These are phyloP conservation scores for Antheraea yamamai DNA, from an alignment of 2,888 invertebrate genomes.

Conservation along the genomic window DNA sequence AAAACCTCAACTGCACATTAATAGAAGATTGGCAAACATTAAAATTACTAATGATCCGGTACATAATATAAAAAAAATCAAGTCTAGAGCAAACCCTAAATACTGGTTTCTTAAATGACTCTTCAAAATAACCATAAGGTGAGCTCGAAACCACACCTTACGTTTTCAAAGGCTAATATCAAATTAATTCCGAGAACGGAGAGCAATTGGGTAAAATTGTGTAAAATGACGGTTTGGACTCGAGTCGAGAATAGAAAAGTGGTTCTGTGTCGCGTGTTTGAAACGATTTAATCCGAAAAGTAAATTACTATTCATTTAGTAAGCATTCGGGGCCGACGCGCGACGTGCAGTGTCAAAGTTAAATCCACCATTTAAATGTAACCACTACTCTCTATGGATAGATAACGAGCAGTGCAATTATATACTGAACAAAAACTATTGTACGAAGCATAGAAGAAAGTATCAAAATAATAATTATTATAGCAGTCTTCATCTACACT, in stretches of 20 bases:
- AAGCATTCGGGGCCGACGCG: constrained; percentile 70
- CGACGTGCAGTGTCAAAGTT: constrained; percentile 69
- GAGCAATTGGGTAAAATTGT: constrained; percentile 81
- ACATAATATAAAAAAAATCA: constrained; percentile 63
- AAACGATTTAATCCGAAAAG: constrained; percentile 80
- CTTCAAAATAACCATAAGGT: constrained; percentile 74
- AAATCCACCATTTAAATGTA: constrained; percentile 56
- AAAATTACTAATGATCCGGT: constrained; percentile 59
- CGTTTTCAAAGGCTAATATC: constrained; percentile 81
- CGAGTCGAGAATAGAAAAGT: constrained; percentile 79
- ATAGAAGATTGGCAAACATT: not conserved
- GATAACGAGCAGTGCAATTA: constrained; percentile 2
- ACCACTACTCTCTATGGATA: constrained; percentile 25
- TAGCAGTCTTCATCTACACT: not conserved
- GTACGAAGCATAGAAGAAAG: not conserved
- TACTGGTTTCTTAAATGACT: constrained; percentile 72
- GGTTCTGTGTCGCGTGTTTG: constrained; percentile 79
- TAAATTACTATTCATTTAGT: constrained; percentile 81
- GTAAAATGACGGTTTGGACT: constrained; percentile 80
- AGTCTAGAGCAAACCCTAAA: constrained; percentile 69
- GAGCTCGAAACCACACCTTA: constrained; percentile 74
- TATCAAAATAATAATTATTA: not conserved
- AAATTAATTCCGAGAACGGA: constrained; percentile 80
- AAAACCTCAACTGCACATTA: not conserved
- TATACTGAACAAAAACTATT: not conserved